A percentile compares a stretch with the other conserved stretches of the same genome.
phyloP scores from a whole-genome alignment of 1,140 invertebrate species.

The Lepidurus couesii region DNA sequence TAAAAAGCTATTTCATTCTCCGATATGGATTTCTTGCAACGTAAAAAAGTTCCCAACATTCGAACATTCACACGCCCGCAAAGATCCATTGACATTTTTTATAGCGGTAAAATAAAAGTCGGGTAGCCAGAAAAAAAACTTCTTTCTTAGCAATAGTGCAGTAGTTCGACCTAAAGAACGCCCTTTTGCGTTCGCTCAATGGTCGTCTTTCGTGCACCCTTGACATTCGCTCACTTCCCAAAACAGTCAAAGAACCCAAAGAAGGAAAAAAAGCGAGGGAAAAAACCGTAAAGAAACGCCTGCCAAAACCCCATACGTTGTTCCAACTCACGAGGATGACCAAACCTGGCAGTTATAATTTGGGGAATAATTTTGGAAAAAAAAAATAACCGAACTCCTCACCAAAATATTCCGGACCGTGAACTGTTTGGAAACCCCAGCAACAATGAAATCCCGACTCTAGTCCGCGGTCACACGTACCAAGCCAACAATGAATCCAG shows the following conservation, averaged over 20 bases:
- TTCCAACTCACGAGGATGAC: neutral
- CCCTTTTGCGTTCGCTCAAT: neutral
- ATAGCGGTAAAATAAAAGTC: neutral
- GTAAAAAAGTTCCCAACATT: neutral
- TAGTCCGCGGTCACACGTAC: too few species aligned
- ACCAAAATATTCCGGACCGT: too few species aligned
- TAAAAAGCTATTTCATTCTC: neutral
- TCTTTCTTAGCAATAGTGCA: neutral
- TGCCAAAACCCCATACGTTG: neutral
- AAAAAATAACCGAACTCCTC: too few species aligned
- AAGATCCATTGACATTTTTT: neutral
- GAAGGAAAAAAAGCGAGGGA: neutral
- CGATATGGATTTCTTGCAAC: neutral
- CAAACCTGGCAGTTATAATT: neutral
- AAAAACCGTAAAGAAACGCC: neutral
- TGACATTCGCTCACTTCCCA: too few species aligned
- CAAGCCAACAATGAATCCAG: too few species aligned
- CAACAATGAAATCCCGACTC: too few species aligned
- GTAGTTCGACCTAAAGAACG: neutral
- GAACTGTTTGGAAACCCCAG: too few species aligned
- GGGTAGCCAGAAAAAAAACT: neutral
- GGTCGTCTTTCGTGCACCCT: neutral
- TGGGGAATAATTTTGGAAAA: too few species aligned
- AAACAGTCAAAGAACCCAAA: too few species aligned
- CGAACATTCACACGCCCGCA: neutral